Percentiles rank a stretch among this genome's conserved stretches.
phyloP scores from a whole-genome alignment of 2,113 vertebrate species.

The Andinoacara biseriatus region DNA sequence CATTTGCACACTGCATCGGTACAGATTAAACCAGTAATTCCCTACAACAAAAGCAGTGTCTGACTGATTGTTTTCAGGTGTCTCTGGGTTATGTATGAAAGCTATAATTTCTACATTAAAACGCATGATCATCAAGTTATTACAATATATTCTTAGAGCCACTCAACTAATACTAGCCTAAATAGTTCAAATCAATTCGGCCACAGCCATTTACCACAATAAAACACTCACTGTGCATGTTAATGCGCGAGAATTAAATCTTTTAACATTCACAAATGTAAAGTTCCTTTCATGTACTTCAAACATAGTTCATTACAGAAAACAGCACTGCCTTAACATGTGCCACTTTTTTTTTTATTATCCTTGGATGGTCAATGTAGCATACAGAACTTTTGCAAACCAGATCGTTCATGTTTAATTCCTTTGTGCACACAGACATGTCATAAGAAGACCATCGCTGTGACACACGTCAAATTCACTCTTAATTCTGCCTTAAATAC shows the following conservation, averaged over 20 bases:
- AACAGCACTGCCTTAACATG: not conserved
- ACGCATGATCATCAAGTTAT: not conserved
- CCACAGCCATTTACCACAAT: not conserved
- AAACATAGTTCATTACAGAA: not conserved
- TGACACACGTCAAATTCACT: constrained; percentile 24
- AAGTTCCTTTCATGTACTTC: not conserved
- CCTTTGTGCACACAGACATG: not conserved
- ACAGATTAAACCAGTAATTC: not conserved
- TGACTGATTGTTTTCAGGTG: not conserved
- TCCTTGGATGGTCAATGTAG: not conserved
- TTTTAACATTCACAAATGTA: not conserved
- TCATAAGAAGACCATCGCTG: not conserved
- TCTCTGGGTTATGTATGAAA: not conserved
- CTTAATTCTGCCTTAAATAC: constrained; percentile 29
- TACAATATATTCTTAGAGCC: not conserved
- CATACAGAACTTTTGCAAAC: not conserved
- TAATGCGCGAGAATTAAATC: not conserved
- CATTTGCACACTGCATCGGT: not conserved
- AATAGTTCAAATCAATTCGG: not conserved
- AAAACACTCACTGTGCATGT: not conserved
- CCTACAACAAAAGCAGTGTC: not conserved
- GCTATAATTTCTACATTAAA: not conserved
- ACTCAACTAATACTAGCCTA: not conserved
- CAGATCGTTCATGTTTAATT: not conserved
- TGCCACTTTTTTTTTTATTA: not conserved